Evolutionary conservation across 2,797 vertebrate species (phyloP).

Genomic region (Periparus ater): DNA sequence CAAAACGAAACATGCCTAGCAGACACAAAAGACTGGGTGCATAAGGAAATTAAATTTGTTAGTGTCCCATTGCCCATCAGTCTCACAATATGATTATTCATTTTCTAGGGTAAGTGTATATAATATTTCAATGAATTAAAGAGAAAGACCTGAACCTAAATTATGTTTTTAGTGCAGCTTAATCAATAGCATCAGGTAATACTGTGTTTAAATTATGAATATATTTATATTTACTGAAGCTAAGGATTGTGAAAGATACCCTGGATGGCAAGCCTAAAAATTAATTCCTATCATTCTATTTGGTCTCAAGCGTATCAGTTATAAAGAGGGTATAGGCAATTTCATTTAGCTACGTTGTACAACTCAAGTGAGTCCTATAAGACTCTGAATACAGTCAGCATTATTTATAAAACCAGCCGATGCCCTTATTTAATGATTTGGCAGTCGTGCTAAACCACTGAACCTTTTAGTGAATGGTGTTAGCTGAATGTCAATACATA

Average conservation of each 20-base stretch:
- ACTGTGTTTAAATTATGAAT: not conserved
- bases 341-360: not conserved
- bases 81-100: not conserved
- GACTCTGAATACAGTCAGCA: conserved; percentile 13
- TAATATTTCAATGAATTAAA: not conserved
- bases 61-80: not conserved
- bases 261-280: not conserved
- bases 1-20: not conserved
- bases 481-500: conserved; percentile 70
- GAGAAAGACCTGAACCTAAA: not conserved
- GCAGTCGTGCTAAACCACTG: conserved; percentile 44
- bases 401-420: conserved; percentile 42
- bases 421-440: conserved; percentile 63
- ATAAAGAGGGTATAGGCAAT: not conserved
- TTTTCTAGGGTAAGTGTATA: conserved; percentile 15
- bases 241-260: not conserved
- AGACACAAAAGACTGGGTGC: not conserved
- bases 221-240: not conserved
- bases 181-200: not conserved
- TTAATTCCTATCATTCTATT: not conserved
- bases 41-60: conserved; percentile 15
- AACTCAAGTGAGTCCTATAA: not conserved
- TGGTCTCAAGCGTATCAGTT: not conserved
- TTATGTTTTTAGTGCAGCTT: not conserved
- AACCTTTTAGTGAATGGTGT: conserved; percentile 54